Conservation (phyloP, 2,888 invertebrate genomes). For the Uloborus plumipes region DNA sequence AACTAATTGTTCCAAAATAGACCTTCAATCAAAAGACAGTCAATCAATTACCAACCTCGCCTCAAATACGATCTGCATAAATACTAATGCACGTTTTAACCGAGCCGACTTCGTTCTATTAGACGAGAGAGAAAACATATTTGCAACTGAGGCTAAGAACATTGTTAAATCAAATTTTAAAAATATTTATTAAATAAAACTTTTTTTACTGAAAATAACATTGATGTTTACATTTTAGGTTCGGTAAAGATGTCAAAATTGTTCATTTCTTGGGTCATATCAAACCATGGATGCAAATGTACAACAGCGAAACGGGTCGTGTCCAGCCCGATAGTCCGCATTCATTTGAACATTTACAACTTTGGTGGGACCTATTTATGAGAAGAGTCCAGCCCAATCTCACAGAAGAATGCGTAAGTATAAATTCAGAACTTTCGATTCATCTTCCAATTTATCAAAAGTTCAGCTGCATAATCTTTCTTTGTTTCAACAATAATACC, state of each 20-base stretch:
- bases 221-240: constrained; percentile 75
- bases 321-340: constrained; percentile 70
- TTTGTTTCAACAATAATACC: too few relatives aligned
- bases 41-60: too few relatives aligned
- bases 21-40: too few relatives aligned
- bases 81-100: too few relatives aligned
- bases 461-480: not conserved
- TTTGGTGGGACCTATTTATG: constrained; percentile 96
- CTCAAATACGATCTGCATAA: too few relatives aligned
- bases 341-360: constrained; percentile 78
- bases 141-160: too few relatives aligned
- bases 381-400: constrained; percentile 84
- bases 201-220: too few relatives aligned
- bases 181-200: too few relatives aligned
- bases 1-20: too few relatives aligned
- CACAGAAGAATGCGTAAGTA: constrained; percentile 85
- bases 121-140: not conserved
- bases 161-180: too few relatives aligned
- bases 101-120: too few relatives aligned
- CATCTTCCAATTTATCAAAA: not conserved
- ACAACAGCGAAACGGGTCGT: constrained; percentile 81
- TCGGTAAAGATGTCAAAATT: constrained; percentile 91
- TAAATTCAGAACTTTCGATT: not conserved
- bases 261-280: constrained; percentile 96
- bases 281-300: constrained; percentile 95